These are phyloP conservation scores for Aphis gossypii DNA, from an alignment of 1,140 invertebrate genomes.

Conservation along the genomic window DNA sequence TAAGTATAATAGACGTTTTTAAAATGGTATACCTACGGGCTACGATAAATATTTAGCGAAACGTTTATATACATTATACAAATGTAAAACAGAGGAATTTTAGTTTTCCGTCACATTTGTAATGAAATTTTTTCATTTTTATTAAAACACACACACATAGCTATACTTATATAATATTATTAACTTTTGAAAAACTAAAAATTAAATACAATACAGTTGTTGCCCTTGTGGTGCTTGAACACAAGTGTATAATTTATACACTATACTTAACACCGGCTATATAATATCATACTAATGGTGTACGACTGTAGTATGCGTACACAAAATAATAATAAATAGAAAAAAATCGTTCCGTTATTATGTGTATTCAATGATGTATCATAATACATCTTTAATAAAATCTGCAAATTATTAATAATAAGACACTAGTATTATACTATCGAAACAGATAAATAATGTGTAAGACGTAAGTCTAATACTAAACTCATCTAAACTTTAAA, in stretches of 20 bases:
- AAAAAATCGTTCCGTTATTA: too few relatives aligned
- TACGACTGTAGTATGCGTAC: neutral
- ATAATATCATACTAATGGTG: neutral
- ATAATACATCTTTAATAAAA: neutral
- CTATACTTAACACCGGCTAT: neutral
- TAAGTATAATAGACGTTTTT: neutral
- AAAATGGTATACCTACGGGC: neutral
- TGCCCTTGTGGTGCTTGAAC: neutral
- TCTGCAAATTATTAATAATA: neutral
- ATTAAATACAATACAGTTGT: neutral
- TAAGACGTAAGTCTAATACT: neutral
- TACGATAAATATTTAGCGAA: neutral
- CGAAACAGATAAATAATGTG: neutral
- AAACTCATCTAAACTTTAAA: neutral
- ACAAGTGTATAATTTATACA: neutral
- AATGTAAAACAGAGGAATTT: neutral
- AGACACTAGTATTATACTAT: neutral
- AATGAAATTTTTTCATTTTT: neutral
- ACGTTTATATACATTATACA: neutral
- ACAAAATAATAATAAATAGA: neutral
- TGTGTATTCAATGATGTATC: neutral
- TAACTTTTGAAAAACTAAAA: neutral
- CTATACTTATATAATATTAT: neutral
- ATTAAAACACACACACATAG: neutral
- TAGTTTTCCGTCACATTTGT: neutral